Evolutionary conservation across 2,888 invertebrate genomes (phyloP), one percentile per base, ranked within the genome.

Genomic region (Xestobium rufovillosum): DNA sequence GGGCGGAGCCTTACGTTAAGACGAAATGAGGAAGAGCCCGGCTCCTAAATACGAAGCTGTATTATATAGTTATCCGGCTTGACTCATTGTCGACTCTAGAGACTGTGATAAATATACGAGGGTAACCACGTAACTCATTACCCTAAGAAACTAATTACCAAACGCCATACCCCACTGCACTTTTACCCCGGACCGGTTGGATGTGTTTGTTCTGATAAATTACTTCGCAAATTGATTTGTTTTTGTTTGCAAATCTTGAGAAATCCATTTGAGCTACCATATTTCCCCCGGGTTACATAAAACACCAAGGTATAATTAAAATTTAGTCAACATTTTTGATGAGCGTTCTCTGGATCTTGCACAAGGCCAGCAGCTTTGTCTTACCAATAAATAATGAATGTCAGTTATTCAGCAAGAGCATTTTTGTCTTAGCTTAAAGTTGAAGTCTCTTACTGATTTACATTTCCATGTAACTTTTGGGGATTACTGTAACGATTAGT

Each of bases 101-200:
- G 59, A 56, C 55, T 47, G 51, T 57, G 56, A 57, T 58, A 55
- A 57, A 58, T 58, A 57, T 53, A 55, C 51, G 51, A 51, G 55
- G 53, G 55, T 48, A 49, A 53, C 59, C 56, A 56, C 55, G 56
- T 57, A 55, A 57, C 57, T 58, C 58, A 59, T 59, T 59, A 59
- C 54, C 53, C 52, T 54, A 50, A 50, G 53, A 51, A 52, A 52
- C 56, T 58, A 57, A 57, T 57, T 57, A 55, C 50, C 48, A 50
- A 31, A 42, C 39, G 49, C 43, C 40, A 37, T 38, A 39, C 42
- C 34, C 39, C 42, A 29, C 45, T 39, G 28, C 37, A 29, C 35
- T 19, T 19, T 19, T 19, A n/a, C 23, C 6, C 23, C n/a, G 6
- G 23, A 19, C 23, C 23, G 6, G n/a, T n/a, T n/a, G 6, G 6